A percentile compares a stretch with the other conserved stretches of the same genome.
phyloP scores from a whole-genome alignment of 2,888 invertebrate genomes.

The Andrena dorsata region DNA sequence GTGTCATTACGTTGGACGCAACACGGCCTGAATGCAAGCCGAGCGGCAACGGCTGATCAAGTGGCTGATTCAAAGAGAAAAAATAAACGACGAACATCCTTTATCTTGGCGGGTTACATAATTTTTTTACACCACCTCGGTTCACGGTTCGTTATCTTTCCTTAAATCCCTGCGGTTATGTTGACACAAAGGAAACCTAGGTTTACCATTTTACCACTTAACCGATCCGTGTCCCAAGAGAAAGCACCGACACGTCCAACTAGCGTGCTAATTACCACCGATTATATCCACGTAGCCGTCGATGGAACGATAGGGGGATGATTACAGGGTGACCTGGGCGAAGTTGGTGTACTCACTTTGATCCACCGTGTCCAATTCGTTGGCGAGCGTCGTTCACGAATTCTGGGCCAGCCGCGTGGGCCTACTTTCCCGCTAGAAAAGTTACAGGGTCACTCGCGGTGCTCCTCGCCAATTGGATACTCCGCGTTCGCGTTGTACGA shows the following conservation, averaged over 20 bases:
- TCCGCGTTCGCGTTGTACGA: background rate
- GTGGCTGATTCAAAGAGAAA: background rate
- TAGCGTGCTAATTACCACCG: no score
- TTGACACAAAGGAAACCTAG: no score
- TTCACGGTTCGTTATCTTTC: no score
- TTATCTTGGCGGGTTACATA: background rate
- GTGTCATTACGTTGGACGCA: background rate
- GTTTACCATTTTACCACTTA: no score
- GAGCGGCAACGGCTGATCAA: no score
- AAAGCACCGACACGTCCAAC: no score
- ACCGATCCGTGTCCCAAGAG: no score
- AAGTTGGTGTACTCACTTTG: background rate
- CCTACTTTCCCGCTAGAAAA: conserved; percentile 7
- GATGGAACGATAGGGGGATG: background rate
- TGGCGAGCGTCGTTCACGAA: background rate
- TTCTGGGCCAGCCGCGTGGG: conserved; percentile 1
- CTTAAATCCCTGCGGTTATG: no score
- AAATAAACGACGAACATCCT: background rate
- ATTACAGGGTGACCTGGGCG: background rate
- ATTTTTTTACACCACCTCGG: background rate
- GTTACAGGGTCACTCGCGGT: background rate
- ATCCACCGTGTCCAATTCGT: conserved; percentile 4
- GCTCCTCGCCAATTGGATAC: background rate
- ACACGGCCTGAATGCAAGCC: no score
- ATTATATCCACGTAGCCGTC: no score